Conservation (phyloP, 2,797 vertebrate genomes). For the Nannoperca australis region DNA sequence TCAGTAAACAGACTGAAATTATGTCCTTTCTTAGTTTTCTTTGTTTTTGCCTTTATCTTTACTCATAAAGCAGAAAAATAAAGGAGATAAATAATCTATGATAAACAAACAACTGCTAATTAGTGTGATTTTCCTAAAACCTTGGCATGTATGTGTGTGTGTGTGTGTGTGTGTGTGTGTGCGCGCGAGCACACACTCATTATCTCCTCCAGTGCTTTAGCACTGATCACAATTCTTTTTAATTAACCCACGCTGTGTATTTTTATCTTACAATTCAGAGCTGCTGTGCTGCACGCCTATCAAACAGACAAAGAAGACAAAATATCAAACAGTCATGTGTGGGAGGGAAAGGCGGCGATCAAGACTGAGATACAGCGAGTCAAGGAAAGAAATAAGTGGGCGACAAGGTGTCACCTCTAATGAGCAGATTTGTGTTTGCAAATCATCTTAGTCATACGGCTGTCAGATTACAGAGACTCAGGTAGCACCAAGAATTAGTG, state of each 20-base stretch:
- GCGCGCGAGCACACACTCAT: conserved; percentile 46
- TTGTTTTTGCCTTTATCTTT: conserved; percentile 46
- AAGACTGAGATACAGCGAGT: conserved; percentile 27
- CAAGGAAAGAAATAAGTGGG: conserved; percentile 16
- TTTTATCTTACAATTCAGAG: conserved; percentile 60
- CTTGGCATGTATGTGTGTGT: conserved; percentile 12
- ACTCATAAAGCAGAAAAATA: conserved; percentile 54
- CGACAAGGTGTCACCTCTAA: conserved; percentile 46
- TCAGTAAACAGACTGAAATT: neutral
- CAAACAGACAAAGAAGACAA: conserved; percentile 53
- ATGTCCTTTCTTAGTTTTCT: conserved; percentile 20
- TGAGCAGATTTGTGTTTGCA: conserved; percentile 58
- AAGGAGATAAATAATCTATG: conserved; percentile 57
- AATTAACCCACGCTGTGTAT: conserved; percentile 71
- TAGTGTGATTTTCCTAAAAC: conserved; percentile 63
- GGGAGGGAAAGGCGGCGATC: conserved; percentile 34
- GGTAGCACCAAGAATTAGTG: conserved; percentile 48
- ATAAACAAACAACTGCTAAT: conserved; percentile 77
- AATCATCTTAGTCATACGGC: conserved; percentile 43
- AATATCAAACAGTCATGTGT: conserved; percentile 38
- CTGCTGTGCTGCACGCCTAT: conserved; percentile 37
- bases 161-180: conserved; percentile 3
- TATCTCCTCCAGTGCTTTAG: conserved; percentile 54
- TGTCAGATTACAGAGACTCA: conserved; percentile 64
- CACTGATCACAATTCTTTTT: conserved; percentile 68